phyloP scores from a whole-genome alignment of 2,113 vertebrate genomes.

The Lophura nycthemera region DNA sequence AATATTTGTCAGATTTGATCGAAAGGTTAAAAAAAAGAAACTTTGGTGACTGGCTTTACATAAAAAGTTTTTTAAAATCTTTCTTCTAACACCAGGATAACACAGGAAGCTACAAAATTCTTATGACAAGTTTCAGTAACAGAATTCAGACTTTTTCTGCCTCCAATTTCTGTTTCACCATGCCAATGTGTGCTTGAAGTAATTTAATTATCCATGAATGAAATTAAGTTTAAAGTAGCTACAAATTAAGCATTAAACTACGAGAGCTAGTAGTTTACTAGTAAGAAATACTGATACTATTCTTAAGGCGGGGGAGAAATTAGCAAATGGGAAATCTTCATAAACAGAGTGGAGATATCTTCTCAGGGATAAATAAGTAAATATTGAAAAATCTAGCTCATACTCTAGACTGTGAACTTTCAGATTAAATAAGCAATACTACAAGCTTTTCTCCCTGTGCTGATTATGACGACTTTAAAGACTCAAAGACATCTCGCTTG shows the following conservation, averaged over 20 bases:
- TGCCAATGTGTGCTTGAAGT: not conserved
- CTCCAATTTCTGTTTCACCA: not conserved
- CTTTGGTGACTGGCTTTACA: rapidly evolving
- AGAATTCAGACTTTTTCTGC: not conserved
- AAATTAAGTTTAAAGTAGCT: not conserved
- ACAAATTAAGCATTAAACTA: not conserved
- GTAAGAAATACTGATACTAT: not conserved
- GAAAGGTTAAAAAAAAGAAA: not conserved
- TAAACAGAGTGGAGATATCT: not conserved
- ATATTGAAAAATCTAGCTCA: not conserved
- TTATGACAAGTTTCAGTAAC: not conserved
- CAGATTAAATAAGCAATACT: not conserved
- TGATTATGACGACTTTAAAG: not conserved
- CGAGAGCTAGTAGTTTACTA: rapidly evolving
- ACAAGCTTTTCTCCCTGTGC: not conserved
- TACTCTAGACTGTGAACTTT: not conserved
- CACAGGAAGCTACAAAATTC: not conserved
- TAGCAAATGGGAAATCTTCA: not conserved
- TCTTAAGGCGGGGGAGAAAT: not conserved
- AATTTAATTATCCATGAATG: not conserved
- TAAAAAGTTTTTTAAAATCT: not conserved
- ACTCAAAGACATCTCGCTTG: not conserved
- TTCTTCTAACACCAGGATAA: not conserved
- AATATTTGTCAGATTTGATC: not conserved
- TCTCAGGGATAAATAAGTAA: not conserved